Evolutionary conservation across 2,113 vertebrate genomes (phyloP), one percentile per base, ranked within the genome.

Genomic region (Ptyas mucosa): DNA sequence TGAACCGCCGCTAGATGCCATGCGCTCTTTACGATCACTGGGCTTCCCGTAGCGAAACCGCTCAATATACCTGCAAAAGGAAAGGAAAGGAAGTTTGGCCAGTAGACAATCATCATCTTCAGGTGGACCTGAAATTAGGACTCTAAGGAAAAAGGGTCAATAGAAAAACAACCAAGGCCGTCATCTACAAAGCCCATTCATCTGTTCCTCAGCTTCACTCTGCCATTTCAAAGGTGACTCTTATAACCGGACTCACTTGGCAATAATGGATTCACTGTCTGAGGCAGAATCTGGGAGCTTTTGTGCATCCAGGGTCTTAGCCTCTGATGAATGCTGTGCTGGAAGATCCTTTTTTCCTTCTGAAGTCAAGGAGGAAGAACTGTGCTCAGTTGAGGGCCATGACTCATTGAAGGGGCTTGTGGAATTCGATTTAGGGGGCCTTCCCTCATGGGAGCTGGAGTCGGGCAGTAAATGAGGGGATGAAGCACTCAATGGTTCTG

Each of bases 31-130:
- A 90, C 98, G 97, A 95, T 98, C 99, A 92, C 97, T 97, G 11
- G 98, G 98, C 55, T 58, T 97, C 93, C 98, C 98, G 34, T 97
- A 97, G 64, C 98, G 98, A 96, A 99, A 99, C 58, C 98, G 97
- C 5, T 98, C 98, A 53, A 99, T 95, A 85, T 98, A 99, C 96
- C 98, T 99, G 94, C 61, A 54, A 52, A n/a, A 54, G 52, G 20
- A 89, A 54, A 52, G 39, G 15, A 93, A 29, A 39, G 34, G 26
- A 8, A 11, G 24, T 34, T 29, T 69, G 23, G 14, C 51, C 15
- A 15, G 26, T 18, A 87, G 29, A 24, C 86, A n/a, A 18, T 53
- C 14, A 12, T 87, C 26, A 15, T 29, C 6, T 49, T 49, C 85
- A 86, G 24, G 9, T 8, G 20, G 29, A 26, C 10, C 26, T 86